Percentiles rank a stretch among this genome's conserved stretches.
Conservation (phyloP, 2,113 vertebrate genomes). For the Cryptotis parvus region DNA sequence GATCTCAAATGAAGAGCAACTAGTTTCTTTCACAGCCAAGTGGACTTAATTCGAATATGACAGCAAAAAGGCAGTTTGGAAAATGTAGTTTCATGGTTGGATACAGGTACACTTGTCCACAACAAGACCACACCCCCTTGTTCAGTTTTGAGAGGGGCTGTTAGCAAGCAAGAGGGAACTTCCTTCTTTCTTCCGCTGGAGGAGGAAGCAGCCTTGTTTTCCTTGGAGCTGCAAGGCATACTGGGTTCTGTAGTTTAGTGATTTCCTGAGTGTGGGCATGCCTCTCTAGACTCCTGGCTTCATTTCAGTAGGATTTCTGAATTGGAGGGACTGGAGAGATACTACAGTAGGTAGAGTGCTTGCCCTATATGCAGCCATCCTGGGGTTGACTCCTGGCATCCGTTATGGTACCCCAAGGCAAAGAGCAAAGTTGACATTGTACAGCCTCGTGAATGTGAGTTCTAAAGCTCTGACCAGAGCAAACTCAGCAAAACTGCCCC, state of each 20-base stretch:
- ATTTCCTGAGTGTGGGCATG: background rate
- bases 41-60: background rate
- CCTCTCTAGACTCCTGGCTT: background rate
- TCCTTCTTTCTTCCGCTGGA: background rate
- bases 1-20: background rate
- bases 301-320: background rate
- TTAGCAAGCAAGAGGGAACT: background rate
- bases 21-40: background rate
- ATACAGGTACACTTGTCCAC: too few species aligned
- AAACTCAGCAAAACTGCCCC: background rate
- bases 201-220: background rate
- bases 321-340: background rate
- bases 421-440: background rate
- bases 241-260: background rate
- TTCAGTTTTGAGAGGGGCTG: background rate
- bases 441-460: too few species aligned
- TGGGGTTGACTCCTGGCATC: too few species aligned
- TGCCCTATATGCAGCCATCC: too few species aligned
- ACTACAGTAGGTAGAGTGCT: too few species aligned
- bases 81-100: background rate
- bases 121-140: background rate
- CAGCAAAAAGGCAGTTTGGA: background rate
- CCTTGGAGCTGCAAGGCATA: background rate
- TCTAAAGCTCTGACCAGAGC: background rate
- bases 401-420: background rate